Evolutionary conservation across 2,888 invertebrate species (phyloP).

Genomic region (Aphidoletes aphidimyza): DNA sequence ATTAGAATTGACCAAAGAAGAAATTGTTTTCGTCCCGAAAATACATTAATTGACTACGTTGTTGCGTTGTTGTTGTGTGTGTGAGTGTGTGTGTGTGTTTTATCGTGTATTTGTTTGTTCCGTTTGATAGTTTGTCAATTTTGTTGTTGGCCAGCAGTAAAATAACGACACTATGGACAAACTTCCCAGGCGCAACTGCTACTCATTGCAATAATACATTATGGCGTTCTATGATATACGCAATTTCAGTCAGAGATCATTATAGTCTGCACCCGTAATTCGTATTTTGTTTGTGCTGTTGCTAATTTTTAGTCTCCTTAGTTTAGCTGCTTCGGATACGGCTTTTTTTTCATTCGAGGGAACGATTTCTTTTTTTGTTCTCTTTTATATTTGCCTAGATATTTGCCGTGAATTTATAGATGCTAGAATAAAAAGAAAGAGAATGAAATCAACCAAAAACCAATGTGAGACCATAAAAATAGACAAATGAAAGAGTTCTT

Average conservation of each 20-base stretch:
- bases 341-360: no score
- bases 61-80: no score
- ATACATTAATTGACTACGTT: background rate
- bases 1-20: slow-evolving; percentile 1
- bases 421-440: no score
- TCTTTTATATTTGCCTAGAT: no score
- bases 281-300: background rate
- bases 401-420: no score
- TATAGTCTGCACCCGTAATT: background rate
- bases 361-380: no score
- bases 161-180: background rate
- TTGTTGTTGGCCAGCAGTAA: background rate
- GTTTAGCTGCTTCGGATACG: no score
- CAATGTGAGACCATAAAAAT: no score
- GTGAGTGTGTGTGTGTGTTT: background rate
- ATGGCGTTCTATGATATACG: background rate
- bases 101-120: background rate
- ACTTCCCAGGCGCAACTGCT: background rate
- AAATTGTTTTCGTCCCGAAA: no score
- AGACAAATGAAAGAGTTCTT: no score
- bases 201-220: background rate
- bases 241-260: background rate
- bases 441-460: no score
- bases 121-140: background rate
- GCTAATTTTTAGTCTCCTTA: no score